These are phyloP conservation scores for Diglossa brunneiventris DNA, from an alignment of 2,113 vertebrate species.

Conservation along the genomic window DNA sequence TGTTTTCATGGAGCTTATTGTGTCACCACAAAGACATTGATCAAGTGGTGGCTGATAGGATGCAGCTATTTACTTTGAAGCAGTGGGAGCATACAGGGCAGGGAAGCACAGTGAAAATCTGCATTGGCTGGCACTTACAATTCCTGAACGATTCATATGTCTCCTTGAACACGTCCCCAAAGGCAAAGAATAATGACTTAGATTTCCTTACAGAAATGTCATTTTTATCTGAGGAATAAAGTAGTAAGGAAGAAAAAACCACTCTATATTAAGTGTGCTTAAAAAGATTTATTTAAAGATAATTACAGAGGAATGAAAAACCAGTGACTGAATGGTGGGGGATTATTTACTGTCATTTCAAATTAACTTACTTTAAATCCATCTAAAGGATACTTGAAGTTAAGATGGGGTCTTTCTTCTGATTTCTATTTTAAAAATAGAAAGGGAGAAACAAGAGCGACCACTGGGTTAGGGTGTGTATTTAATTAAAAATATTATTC, in stretches of 20 bases:
- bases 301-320: conserved; percentile 60
- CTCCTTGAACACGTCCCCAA: conserved; percentile 52
- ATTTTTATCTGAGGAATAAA: conserved; percentile 50
- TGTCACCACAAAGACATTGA: conserved; percentile 49
- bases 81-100: conserved; percentile 15
- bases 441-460: neutral
- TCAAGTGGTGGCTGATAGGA: conserved; percentile 46
- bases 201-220: conserved; percentile 52
- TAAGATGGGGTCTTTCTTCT: neutral
- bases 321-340: neutral
- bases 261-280: neutral
- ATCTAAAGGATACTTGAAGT: neutral
- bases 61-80: conserved; percentile 60
- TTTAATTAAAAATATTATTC: neutral
- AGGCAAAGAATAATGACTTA: conserved; percentile 49
- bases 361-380: conserved; percentile 36
- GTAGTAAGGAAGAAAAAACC: conserved; percentile 10
- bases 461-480: neutral
- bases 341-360: conserved; percentile 48
- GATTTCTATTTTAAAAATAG: neutral
- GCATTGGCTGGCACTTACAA: conserved; percentile 27
- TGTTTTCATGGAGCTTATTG: neutral
- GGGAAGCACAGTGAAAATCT: conserved; percentile 11
- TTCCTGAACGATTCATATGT: conserved; percentile 47
- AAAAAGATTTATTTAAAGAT: conserved; percentile 31